Base-by-base conservation (phyloP, 2,888 invertebrate species). In the Chirona hameri region DNA sequence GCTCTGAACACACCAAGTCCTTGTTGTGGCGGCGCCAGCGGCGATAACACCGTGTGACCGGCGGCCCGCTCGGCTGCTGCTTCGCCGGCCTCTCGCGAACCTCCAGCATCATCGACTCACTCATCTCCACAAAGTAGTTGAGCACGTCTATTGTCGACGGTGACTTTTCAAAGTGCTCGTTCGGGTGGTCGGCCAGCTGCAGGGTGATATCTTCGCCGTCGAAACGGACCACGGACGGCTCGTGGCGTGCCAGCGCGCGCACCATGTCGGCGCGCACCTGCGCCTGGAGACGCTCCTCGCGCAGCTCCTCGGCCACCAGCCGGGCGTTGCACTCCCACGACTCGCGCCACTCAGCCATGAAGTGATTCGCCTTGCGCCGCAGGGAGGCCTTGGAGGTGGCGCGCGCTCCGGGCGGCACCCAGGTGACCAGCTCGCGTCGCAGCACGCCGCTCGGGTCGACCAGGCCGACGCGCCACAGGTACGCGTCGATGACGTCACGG, bases 111-210 rank as follows among this genome's bases (percentile, higher is more conserved):
- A 10, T 10, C 39, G 46, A 46, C 21, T 39, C 76, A 12, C 24
- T 39, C 76, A 76, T 76, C 76, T 76, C 76, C 18, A 76, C 76
- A 39, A 76, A 76, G 76, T 76, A 76, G 76, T 76, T 76, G 24
- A 76, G 76, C 14, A 76, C 46, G 76, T 76, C 76, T 21, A 76
- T 46, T 39, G 24, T 10, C 24, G 7, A 5, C 21, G 46, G 24
- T 12, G 24, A 15, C 24, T 24, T 21, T 4, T 39, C 39, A 21
- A 76, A 76, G 18, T 46, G 39, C 7, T 4, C 46, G 24, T 3
- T 10, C 21, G 76, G 76, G 1, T 7, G 46, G 21, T 76, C 7
- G 39, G 46, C 76, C 46, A 76, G 46, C 76, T 46, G 4, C 46
- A 76, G 46, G 46, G 2, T 24, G 24, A 76, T 39, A 5, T 46